Conservation (phyloP, 2,797 vertebrate species). For the Mus spretus region DNA sequence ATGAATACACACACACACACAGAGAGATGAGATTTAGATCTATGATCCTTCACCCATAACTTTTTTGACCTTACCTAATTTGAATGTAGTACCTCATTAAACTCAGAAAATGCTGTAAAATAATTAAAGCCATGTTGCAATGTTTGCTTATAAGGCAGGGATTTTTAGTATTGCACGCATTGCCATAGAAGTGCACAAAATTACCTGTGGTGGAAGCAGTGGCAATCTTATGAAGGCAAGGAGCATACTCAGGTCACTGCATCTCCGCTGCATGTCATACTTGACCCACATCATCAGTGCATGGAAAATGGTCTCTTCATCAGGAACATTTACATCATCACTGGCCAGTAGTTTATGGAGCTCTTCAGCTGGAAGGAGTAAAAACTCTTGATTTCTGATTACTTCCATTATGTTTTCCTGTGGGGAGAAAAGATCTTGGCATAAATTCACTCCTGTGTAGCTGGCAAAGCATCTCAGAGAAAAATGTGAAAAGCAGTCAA, state of each 20-base stretch:
- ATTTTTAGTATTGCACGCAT: background rate
- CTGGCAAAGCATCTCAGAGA: conserved; percentile 67
- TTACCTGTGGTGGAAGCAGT: conserved; percentile 91
- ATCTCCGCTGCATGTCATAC: conserved; percentile 89
- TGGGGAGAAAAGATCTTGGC: conserved; percentile 80
- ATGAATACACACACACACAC: rapidly evolving
- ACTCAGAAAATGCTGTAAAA: background rate
- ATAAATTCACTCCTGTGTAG: conserved; percentile 77
- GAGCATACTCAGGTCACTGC: conserved; percentile 89
- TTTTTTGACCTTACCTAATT: background rate
- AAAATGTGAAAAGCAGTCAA: conserved; percentile 67
- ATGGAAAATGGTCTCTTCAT: conserved; percentile 92
- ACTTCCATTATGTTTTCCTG: conserved; percentile 93
- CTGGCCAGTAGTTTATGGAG: conserved; percentile 91
- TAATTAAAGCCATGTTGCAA: background rate
- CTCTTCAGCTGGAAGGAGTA: conserved; percentile 90
- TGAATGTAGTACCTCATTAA: background rate
- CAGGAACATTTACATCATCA: conserved; percentile 91
- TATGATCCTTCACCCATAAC: background rate
- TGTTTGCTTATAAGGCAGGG: background rate
- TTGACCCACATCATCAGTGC: conserved; percentile 93
- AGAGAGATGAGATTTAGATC: background rate
- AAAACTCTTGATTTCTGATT: conserved; percentile 92
- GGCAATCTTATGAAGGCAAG: conserved; percentile 91
- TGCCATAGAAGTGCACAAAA: background rate